Evolutionary conservation across 2,113 vertebrate genomes (phyloP), one percentile per base, ranked within the genome.

Genomic region (Oncorhynchus nerka): DNA sequence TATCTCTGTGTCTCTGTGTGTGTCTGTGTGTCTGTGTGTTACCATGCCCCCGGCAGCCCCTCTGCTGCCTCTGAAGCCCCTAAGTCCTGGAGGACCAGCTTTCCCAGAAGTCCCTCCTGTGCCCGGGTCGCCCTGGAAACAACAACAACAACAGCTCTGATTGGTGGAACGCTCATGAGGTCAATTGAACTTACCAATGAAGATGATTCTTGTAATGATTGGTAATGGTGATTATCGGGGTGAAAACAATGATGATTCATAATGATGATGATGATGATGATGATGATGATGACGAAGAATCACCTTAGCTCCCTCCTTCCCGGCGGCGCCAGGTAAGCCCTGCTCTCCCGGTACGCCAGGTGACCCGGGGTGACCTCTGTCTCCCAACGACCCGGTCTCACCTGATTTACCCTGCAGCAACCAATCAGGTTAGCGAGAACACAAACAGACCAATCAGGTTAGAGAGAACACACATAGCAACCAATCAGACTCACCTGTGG

Each of bases 251-350:
- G 55, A 57, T 57, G 55, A 57, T 45, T 45, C 9, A 11, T 11
- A 11, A 45, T 22, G 5, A 62, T 8, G n/a, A 62, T 62, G n/a
- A n/a, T n/a, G n/a, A n/a, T n/a, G 59, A 61, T 61, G 59, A 61
- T 61, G 59, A 61, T 22, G n/a, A 62, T 11, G 24, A 28, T 6
- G 8, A 8, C 45, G 64, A 34, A n/a, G 32, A 16, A 73, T 68
- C 81, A 99, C 98, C 95, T 99, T 99, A 2, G 94, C 95, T 6
- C 98, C 97, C 89, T 99, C 97, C 77, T 99, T 99, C 34, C 98
- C 97, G 64, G 96, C 94, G 3, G 94, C 80, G 13, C 98, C 98
- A 32, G 97, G 96, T 77, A 99, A 95, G 39, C 98, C 98, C 73
- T 99, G 97, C 84, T 99, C 97, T 61, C 98, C 97, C 28, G 97